These are phyloP conservation scores for Trinorchestia longiramus DNA, from an alignment of 1,140 invertebrate genomes.

Conservation along the genomic window DNA sequence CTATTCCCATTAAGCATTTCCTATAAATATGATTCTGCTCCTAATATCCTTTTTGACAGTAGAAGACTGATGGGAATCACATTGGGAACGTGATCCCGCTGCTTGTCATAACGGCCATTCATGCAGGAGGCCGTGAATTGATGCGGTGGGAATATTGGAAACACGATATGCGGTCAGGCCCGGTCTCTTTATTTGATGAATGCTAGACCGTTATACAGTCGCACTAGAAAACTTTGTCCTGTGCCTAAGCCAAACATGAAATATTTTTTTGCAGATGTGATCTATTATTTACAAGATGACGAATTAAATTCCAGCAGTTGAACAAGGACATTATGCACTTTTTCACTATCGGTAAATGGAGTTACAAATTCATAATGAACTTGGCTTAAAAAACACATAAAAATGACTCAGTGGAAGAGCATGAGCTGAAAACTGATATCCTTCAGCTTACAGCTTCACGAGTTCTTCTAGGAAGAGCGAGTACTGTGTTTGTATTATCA, in stretches of 20 bases:
- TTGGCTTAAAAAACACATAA: background rate
- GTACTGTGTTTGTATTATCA: background rate
- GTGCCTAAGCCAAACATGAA: background rate
- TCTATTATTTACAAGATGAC: background rate
- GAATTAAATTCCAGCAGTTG: background rate
- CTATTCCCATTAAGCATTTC: background rate
- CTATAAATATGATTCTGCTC: background rate
- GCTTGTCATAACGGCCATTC: constrained; percentile 23
- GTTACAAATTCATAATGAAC: background rate
- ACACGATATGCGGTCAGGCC: constrained; percentile 8
- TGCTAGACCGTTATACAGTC: constrained; percentile 20
- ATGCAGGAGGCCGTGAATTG: background rate
- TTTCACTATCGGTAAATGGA: background rate
- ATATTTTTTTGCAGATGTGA: background rate
- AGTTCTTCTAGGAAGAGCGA: too few relatives aligned
- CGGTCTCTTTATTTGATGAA: background rate
- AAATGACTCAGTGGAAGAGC: too few relatives aligned
- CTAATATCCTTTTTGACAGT: background rate
- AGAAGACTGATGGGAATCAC: constrained; percentile 10
- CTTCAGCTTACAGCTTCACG: background rate
- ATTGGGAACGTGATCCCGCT: constrained; percentile 22
- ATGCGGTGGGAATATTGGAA: constrained; percentile 17
- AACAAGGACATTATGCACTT: background rate
- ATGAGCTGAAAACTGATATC: background rate
- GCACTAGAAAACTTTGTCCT: background rate